Base-by-base conservation (phyloP, 2,888 invertebrate species). In the Nemoura dubitans region DNA sequence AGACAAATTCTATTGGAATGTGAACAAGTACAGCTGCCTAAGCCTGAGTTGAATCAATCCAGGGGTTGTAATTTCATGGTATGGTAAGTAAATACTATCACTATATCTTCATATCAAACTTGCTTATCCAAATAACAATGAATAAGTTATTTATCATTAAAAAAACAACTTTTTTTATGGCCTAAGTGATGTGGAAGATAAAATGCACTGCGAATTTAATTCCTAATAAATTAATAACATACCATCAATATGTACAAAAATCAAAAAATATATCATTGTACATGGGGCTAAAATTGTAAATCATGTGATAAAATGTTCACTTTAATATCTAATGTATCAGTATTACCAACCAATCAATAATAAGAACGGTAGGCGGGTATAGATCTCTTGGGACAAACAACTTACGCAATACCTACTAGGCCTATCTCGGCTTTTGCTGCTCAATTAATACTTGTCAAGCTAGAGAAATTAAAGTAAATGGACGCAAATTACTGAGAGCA, bases 401-500 rank as follows among this genome's bases (percentile, higher is more conserved):
- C 36, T 36, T 6, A 6, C 36, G 36, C 36, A 36, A 59, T 59
- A 2, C n/a, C n/a, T n/a, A n/a, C 59, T 59, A 59, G 59, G 59
- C 59, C 21, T 59, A 59, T 59, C 59, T 59, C 14, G 59, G 59
- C 59, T 59, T 59, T 16, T 7, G 36, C 36, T 36, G 36, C 59
- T 59, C 59, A 14, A 2, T 36, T 59, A 59, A 59, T 59, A 59
- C 21, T 59, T 7, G n/a, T n/a, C n/a, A 36, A 6, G 36, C 36
- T 36, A 36, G 59, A 59, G 59, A 59, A 59, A 59, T 21, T 21
- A 59, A 16, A 59, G 21, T 59, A 16, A 59, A 59, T 59, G 59
- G 59, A 59, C 59, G 59, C 59, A 59, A 59, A 59, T 59, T 59
- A 59, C 59, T 59, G 59, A 59, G 59, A 59, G 59, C 59, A 59